Percentiles rank a stretch among this genome's conserved stretches.
Conservation (phyloP, 1,140 invertebrate species). For the Oppia nitens region DNA sequence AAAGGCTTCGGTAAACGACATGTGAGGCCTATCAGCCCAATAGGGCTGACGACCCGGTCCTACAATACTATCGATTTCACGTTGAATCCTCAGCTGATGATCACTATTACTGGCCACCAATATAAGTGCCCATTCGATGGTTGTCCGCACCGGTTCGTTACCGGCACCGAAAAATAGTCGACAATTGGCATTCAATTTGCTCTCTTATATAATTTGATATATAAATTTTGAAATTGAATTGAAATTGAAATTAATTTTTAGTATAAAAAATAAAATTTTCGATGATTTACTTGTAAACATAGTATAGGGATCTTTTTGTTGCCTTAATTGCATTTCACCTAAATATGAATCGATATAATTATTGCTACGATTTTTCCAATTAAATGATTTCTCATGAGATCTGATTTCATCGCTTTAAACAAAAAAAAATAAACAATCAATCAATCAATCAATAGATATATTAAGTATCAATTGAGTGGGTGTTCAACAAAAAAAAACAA, state of each 20-base stretch:
- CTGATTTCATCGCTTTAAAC: slow-evolving; percentile 1
- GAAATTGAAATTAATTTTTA: background rate
- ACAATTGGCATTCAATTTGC: slow-evolving; percentile 14
- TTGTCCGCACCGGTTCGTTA: slow-evolving; percentile 22
- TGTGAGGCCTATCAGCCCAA: slow-evolving; percentile 13
- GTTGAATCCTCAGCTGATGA: slow-evolving; percentile 20
- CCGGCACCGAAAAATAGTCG: slow-evolving; percentile 22
- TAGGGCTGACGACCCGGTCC: slow-evolving; percentile 18
- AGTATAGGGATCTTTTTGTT: background rate
- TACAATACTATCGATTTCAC: slow-evolving; percentile 22
- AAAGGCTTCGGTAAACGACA: slow-evolving; percentile 22
- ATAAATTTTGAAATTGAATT: background rate
- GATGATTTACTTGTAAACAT: slow-evolving; percentile 17
- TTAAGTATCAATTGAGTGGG: too few species aligned
- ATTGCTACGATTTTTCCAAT: background rate
- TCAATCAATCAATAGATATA: too few species aligned
- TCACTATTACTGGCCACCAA: slow-evolving; percentile 19
- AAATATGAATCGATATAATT: slow-evolving; percentile 18
- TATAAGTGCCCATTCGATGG: slow-evolving; percentile 20
- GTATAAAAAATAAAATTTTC: background rate
- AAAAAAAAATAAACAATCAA: background rate
- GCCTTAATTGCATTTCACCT: slow-evolving; percentile 4
- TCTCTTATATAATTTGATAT: too few species aligned
- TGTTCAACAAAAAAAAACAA: too few species aligned
- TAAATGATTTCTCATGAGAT: slow-evolving; percentile 1